A percentile compares a stretch with the other conserved stretches of the same genome.
Conservation (phyloP, 2,888 invertebrate species). For the Euspilapteryx auroguttella region DNA sequence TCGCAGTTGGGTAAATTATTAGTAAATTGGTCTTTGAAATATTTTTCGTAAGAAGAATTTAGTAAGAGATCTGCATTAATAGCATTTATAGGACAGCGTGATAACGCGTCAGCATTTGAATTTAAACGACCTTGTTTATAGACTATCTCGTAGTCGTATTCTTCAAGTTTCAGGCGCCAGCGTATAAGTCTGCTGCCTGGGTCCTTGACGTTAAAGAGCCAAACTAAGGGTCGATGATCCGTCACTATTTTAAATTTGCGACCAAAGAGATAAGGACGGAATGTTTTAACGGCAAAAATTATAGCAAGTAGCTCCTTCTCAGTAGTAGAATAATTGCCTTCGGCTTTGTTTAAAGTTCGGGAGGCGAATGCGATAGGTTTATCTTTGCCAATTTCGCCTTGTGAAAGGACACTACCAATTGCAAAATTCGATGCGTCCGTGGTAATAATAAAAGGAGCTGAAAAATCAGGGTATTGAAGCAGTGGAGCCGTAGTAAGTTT, state of each 20-base stretch:
- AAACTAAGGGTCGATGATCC: constrained; percentile 11
- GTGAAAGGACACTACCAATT: constrained; percentile 3
- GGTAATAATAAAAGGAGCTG: constrained; percentile 9
- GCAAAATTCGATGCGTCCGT: constrained; percentile 9
- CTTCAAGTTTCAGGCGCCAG: no score
- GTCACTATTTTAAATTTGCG: no score
- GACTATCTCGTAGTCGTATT: no score
- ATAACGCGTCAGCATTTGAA: no score
- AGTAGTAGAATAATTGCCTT: constrained; percentile 7
- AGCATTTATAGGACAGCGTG: no score
- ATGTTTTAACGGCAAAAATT: constrained; percentile 11
- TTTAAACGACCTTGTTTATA: no score
- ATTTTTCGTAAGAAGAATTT: background rate
- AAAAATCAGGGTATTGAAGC: constrained; percentile 10
- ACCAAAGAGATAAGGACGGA: constrained; percentile 11
- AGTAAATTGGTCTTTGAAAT: background rate
- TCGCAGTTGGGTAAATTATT: constrained; percentile 1
- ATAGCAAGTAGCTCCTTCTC: constrained; percentile 12
- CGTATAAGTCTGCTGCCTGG: constrained; percentile 12
- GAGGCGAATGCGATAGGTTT: constrained; percentile 4
- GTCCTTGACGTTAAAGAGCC: constrained; percentile 12
- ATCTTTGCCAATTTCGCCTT: constrained; percentile 5
- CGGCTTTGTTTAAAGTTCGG: constrained; percentile 3
- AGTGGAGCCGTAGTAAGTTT: constrained; percentile 10
- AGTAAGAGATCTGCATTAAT: no score